A percentile compares a stretch with the other conserved stretches of the same genome.
phyloP scores from a whole-genome alignment of 2,888 invertebrate genomes.

The Orthosia gracilis region DNA sequence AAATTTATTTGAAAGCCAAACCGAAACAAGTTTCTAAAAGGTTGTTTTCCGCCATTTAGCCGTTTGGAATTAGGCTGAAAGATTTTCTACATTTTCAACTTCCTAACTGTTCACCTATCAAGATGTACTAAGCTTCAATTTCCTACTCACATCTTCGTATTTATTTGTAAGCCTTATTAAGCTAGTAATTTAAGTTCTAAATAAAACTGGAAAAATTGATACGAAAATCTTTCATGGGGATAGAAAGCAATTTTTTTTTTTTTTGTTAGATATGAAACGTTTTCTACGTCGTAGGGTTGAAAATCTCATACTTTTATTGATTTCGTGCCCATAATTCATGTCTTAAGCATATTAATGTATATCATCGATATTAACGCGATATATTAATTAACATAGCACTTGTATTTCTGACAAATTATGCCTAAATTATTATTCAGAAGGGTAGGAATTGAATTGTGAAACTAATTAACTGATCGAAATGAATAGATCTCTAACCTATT shows the following conservation, averaged over 20 bases:
- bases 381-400: slow-evolving; percentile 32
- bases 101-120: not conserved
- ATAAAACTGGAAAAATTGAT: not conserved
- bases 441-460: slow-evolving; percentile 70
- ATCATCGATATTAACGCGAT: slow-evolving; percentile 4
- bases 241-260: no score
- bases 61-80: not conserved
- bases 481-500: slow-evolving; percentile 59
- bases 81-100: slow-evolving; percentile 29
- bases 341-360: not conserved
- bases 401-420: slow-evolving; percentile 40
- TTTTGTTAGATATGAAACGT: no score
- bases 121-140: slow-evolving; percentile 19
- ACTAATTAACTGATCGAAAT: slow-evolving; percentile 65
- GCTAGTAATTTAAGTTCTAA: not conserved
- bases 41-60: not conserved
- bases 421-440: slow-evolving; percentile 51
- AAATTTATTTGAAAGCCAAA: not conserved
- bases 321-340: not conserved
- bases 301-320: not conserved
- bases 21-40: no score
- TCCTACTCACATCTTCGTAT: not conserved
- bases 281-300: not conserved
- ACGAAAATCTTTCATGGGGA: no score
- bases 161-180: not conserved